Percentiles rank a stretch among this genome's conserved stretches.
Evolutionary conservation across 2,113 vertebrate species (phyloP).

Genomic region (Pelobates fuscus): DNA sequence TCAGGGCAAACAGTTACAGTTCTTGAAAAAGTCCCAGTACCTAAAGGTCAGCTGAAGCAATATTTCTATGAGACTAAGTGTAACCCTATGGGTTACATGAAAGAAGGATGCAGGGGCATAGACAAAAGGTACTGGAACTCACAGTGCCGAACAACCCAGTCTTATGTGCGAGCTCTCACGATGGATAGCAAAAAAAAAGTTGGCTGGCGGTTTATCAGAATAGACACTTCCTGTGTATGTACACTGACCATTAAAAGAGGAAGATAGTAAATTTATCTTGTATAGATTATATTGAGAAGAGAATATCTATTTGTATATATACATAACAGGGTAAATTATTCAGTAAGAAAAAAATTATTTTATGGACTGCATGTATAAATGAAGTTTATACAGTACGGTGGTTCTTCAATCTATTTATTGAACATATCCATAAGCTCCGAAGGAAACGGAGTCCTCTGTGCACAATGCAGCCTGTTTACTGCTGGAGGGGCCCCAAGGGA

Average conservation of each 20-base stretch:
- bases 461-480: slow-evolving; percentile 77
- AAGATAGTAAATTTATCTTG: slow-evolving; percentile 95
- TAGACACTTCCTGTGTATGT: slow-evolving; percentile 99
- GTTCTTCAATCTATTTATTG: slow-evolving; percentile 99
- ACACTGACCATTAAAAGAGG: slow-evolving; percentile 99
- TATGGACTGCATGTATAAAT: slow-evolving; percentile 99
- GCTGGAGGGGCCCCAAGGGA: slow-evolving; percentile 8
- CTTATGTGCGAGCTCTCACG: slow-evolving; percentile 96
- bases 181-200: slow-evolving; percentile 99
- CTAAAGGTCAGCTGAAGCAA: slow-evolving; percentile 99
- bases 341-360: slow-evolving; percentile 98
- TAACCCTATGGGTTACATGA: slow-evolving; percentile 97
- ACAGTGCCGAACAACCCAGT: slow-evolving; percentile 99
- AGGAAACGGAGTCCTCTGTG: slow-evolving; percentile 93
- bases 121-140: slow-evolving; percentile 99
- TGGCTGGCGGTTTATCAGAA: slow-evolving; percentile 99
- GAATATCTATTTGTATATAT: slow-evolving; percentile 99
- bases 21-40: slow-evolving; percentile 96
- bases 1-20: slow-evolving; percentile 95
- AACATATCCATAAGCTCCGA: slow-evolving; percentile 99
- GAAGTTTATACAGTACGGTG: slow-evolving; percentile 99
- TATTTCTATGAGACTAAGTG: slow-evolving; percentile 99
- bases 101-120: slow-evolving; percentile 98
- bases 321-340: slow-evolving; percentile 99
- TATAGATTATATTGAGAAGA: slow-evolving; percentile 99